Evolutionary conservation across 2,888 invertebrate genomes (phyloP).

Genomic region (Microctonus brassicae): DNA sequence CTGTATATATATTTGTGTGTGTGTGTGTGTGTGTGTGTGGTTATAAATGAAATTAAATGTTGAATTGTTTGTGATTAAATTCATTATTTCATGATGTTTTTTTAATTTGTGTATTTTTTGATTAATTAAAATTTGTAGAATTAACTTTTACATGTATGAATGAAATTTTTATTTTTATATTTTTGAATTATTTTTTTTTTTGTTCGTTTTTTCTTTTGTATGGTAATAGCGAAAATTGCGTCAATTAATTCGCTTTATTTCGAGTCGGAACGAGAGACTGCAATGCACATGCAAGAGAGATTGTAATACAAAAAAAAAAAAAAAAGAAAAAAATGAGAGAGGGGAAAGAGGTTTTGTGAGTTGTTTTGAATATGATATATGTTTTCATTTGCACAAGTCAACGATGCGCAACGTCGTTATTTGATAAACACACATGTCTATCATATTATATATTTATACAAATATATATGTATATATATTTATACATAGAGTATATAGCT

Average conservation of each 20-base stretch:
- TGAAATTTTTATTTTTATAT: background rate
- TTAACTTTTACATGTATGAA: too few relatives aligned
- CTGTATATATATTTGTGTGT: too few relatives aligned
- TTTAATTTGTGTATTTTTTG: too few relatives aligned
- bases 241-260: background rate
- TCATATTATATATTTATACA: slow-evolving; percentile 36
- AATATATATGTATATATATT: slow-evolving; percentile 5
- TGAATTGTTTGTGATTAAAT: too few relatives aligned
- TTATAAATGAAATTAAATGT: too few relatives aligned
- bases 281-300: background rate
- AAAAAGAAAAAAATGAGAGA: background rate
- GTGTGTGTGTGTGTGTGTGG: too few relatives aligned
- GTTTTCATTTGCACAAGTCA: slow-evolving; percentile 61
- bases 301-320: background rate
- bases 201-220: background rate
- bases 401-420: slow-evolving; percentile 59
- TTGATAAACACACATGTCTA: slow-evolving; percentile 36
- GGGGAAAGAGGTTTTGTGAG: slow-evolving; percentile 11
- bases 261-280: background rate
- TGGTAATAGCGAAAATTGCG: background rate
- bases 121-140: too few relatives aligned
- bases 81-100: too few relatives aligned
- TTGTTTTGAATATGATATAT: slow-evolving; percentile 38
- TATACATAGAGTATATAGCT: background rate
- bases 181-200: background rate